Evolutionary conservation across 2,113 vertebrate genomes (phyloP), one percentile per base, ranked within the genome.

Genomic region (Willisornis vidua): DNA sequence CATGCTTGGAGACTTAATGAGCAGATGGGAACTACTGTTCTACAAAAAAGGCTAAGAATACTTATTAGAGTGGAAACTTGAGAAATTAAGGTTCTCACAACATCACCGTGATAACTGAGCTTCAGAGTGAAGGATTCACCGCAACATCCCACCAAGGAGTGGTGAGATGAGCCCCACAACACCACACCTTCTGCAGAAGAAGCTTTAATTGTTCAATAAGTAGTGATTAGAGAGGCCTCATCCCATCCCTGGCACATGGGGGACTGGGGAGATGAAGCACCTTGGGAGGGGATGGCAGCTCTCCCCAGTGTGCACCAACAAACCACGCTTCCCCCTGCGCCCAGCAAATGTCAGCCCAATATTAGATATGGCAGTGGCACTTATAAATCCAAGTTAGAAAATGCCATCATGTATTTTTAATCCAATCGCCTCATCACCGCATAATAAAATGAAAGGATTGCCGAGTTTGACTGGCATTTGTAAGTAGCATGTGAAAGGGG

Each of bases 321-420:
- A 94, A 87, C 92, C 78, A 33, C 29, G 3, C 66, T 92, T 94
- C 93, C 89, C 83, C 49, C 79, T 39, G 80, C 9, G 17, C 83
- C 81, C 28, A 8, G 94, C 92, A 97, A 97, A 97, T 96, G 97
- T 95, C 92, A 95, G 90, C 76, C 92, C 93, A 51, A 73, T 71
- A 94, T 97, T 88, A 94, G 97, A 89, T 63, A 79, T 4, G 22
- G 85, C 84, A 16, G 55, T 12, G 49, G 72, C 23, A 49, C 94
- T 87, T 97, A 88, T 95, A 91, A 79, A 94, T 93, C 96, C 71
- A 35, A 96, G 97, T 96, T 94, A 88, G 97, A 96, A 97, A 98
- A 98, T 97, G 97, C 96, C 96, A 92, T 96, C 97, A 97, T 98
- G 95, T 97, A 97, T 98, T 98, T 98, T 98, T 98, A 98, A 98